Percentiles rank a stretch among this genome's conserved stretches.
phyloP scores from a whole-genome alignment of 2,888 invertebrate genomes.

The Aspidiotus destructor region DNA sequence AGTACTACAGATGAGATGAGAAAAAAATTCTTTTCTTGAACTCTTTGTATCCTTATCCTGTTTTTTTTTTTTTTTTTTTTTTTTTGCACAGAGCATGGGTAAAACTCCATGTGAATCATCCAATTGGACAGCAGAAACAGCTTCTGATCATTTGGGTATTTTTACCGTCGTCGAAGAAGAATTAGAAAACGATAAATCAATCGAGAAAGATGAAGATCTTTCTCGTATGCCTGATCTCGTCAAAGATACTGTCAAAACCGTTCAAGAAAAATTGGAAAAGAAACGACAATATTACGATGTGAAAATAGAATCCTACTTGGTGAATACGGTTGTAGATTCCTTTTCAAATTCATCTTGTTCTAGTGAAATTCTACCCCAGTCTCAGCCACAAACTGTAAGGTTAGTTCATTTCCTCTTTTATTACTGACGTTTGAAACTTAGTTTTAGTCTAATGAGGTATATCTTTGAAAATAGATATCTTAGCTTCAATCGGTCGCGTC shows the following conservation, averaged over 20 bases:
- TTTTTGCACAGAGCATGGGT: too few species aligned
- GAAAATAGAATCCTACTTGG: constrained; percentile 22
- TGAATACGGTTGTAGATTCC: constrained; percentile 17
- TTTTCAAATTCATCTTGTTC: constrained; percentile 7
- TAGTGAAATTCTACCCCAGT: constrained; percentile 2
- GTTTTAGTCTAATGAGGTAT: too few species aligned
- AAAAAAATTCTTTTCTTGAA: too few species aligned
- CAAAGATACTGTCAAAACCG: constrained; percentile 46
- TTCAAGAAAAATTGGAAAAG: neutral
- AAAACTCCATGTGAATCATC: too few species aligned
- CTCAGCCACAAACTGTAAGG: neutral
- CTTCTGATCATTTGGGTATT: neutral
- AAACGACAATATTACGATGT: constrained; percentile 7
- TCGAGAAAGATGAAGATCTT: constrained; percentile 34
- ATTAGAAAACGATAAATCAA: constrained; percentile 34
- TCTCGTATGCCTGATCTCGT: constrained; percentile 45
- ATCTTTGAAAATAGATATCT: constrained; percentile 31
- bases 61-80: too few species aligned
- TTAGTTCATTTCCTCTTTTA: neutral
- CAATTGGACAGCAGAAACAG: neutral
- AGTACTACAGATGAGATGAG: too few species aligned
- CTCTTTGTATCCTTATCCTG: too few species aligned
- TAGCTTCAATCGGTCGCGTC: constrained; percentile 33
- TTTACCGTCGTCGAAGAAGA: constrained; percentile 69
- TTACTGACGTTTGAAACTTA: too few species aligned